These are phyloP conservation scores for Dynastes grantii DNA, from an alignment of 2,888 invertebrate genomes.

Conservation along the genomic window DNA sequence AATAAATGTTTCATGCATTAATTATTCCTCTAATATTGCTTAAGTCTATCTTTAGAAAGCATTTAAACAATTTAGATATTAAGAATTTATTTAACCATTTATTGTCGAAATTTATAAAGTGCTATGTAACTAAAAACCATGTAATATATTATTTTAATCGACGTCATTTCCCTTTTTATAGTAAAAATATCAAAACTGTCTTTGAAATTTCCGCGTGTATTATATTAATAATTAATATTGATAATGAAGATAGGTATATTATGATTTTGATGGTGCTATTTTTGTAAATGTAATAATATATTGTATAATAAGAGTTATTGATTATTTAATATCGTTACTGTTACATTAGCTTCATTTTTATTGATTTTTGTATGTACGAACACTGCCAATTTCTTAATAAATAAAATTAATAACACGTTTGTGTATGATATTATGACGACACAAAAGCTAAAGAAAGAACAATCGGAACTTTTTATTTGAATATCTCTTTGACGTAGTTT, in stretches of 20 bases:
- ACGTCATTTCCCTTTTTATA: no score
- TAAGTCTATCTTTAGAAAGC: not conserved
- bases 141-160: no score
- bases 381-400: slow-evolving; percentile 50
- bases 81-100: not conserved
- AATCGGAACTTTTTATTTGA: not conserved
- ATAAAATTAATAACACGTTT: slow-evolving; percentile 22
- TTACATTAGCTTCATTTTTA: slow-evolving; percentile 38
- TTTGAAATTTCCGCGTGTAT: slow-evolving; percentile 22
- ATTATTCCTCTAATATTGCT: not conserved
- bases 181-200: no score
- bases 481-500: no score
- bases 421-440: not conserved
- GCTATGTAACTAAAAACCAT: no score
- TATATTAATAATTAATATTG: slow-evolving; percentile 21
- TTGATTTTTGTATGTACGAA: slow-evolving; percentile 25
- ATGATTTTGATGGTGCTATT: slow-evolving; percentile 43
- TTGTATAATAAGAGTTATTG: slow-evolving; percentile 33
- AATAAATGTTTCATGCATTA: slow-evolving; percentile 19
- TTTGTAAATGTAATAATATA: slow-evolving; percentile 43
- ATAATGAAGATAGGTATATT: not conserved
- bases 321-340: slow-evolving; percentile 42
- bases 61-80: not conserved
- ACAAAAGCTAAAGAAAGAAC: slow-evolving; percentile 4
- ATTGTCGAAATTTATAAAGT: no score